phyloP scores from a whole-genome alignment of 2,888 invertebrate species.

The Autographa pulchrina region DNA sequence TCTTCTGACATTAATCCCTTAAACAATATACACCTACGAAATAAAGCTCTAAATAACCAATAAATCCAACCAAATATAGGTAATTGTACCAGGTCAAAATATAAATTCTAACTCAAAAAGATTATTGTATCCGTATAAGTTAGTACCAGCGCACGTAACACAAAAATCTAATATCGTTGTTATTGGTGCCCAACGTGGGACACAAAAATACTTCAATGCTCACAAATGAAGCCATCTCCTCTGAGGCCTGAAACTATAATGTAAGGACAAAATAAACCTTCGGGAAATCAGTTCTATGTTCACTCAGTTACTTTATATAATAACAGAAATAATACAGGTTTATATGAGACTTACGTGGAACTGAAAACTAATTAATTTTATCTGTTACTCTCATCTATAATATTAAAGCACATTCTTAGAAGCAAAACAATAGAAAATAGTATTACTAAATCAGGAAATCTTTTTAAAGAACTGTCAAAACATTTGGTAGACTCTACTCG shows the following conservation, averaged over 20 bases:
- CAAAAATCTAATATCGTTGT: conserved; percentile 54
- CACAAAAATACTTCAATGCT: conserved; percentile 52
- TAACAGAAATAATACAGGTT: conserved; percentile 38
- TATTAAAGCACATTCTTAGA: too few species aligned
- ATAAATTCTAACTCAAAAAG: conserved; percentile 44
- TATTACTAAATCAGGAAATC: too few species aligned
- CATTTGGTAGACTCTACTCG: too few species aligned
- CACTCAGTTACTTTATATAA: conserved; percentile 40
- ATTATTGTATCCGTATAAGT: conserved; percentile 4
- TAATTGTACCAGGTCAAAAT: too few species aligned
- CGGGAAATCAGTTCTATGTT: conserved; percentile 56
- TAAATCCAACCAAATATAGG: too few species aligned
- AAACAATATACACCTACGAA: too few species aligned
- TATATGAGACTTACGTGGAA: conserved; percentile 23
- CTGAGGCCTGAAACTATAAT: conserved; percentile 28
- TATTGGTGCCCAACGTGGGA: conserved; percentile 50
- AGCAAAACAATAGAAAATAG: too few species aligned
- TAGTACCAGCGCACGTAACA: conserved; percentile 34
- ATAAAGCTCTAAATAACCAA: too few species aligned
- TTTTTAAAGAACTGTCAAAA: too few species aligned
- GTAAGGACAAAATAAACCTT: conserved; percentile 52
- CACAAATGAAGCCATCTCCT: conserved; percentile 45
- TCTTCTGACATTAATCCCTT: too few species aligned
- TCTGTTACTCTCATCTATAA: too few species aligned
- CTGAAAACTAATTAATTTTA: not conserved